Conservation (phyloP, 2,113 vertebrate genomes). For the Damaliscus lunatus region DNA sequence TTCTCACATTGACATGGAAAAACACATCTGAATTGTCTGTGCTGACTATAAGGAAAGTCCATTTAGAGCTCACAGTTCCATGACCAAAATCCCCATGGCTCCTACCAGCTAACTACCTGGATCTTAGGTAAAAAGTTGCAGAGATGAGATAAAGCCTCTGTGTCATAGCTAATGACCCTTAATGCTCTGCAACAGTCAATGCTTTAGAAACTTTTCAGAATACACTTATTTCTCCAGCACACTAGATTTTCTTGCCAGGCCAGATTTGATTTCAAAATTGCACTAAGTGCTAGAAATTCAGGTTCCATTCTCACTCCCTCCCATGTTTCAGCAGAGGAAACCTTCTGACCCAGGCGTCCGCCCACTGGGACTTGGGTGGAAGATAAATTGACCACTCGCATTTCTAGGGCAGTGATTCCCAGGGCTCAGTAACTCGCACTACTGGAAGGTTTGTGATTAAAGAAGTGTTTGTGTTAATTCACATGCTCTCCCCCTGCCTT, state of each 20-base stretch:
- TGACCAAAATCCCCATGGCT: not conserved
- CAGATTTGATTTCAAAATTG: constrained; percentile 60
- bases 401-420: not conserved
- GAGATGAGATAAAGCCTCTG: not conserved
- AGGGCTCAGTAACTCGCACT: not conserved
- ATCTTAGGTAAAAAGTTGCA: not conserved
- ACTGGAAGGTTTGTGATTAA: not conserved
- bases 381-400: not conserved
- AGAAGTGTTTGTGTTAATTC: not conserved
- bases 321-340: constrained; percentile 8
- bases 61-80: not conserved
- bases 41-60: not conserved
- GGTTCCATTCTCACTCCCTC: constrained; percentile 38
- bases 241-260: constrained; percentile 47
- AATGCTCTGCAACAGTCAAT: not conserved
- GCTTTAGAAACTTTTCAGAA: constrained; percentile 27
- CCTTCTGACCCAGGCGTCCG: not conserved
- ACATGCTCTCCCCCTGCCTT: not conserved
- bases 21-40: not conserved
- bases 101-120: not conserved
- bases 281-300: constrained; percentile 52
- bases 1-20: not conserved
- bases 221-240: constrained; percentile 7
- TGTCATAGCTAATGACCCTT: not conserved
- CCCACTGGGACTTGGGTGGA: not conserved